Conservation (phyloP, 92 coral and sea anemone species). For the Anthopleura xanthogrammica region DNA sequence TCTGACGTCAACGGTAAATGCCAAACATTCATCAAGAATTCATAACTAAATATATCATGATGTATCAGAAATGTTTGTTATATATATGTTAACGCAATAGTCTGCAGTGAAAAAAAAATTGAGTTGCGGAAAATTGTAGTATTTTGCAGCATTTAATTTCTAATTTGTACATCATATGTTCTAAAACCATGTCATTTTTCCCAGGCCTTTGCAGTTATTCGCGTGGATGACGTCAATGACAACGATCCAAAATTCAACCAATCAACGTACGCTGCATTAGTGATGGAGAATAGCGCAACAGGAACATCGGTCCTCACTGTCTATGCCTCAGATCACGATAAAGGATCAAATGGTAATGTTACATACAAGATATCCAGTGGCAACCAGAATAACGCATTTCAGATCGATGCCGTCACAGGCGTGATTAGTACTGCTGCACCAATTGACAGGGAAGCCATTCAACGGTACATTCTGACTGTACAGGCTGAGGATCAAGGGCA, state of each 20-base stretch:
- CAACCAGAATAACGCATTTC: conserved; percentile 16
- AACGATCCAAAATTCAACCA: conserved; percentile 81
- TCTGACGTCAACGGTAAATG: conserved; percentile 6
- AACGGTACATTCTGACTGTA: conserved; percentile 43
- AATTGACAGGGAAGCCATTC: conserved; percentile 58
- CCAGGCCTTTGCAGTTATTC: conserved; percentile 48
- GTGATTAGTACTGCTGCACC: conserved; percentile 37
- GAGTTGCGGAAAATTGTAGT: too few species aligned
- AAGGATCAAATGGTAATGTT: conserved; percentile 72
- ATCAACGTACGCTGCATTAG: conserved; percentile 54
- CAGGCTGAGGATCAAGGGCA: conserved; percentile 75
- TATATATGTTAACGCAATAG: too few species aligned
- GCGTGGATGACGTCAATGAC: conserved; percentile 80
- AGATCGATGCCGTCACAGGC: conserved; percentile 56
- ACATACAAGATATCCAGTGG: conserved; percentile 57
- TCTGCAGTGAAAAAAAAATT: too few species aligned
- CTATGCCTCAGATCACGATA: conserved; percentile 72
- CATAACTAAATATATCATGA: too few species aligned
- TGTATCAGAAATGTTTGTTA: too few species aligned
- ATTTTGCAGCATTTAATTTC: too few species aligned
- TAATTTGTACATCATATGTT: background rate
- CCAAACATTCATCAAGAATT: too few species aligned
- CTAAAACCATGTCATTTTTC: background rate
- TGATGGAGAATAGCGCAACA: conserved; percentile 56
- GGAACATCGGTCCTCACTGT: conserved; percentile 62